These are phyloP conservation scores for Nomada ruficornis DNA, from an alignment of 2,888 invertebrate genomes.

Conservation along the genomic window DNA sequence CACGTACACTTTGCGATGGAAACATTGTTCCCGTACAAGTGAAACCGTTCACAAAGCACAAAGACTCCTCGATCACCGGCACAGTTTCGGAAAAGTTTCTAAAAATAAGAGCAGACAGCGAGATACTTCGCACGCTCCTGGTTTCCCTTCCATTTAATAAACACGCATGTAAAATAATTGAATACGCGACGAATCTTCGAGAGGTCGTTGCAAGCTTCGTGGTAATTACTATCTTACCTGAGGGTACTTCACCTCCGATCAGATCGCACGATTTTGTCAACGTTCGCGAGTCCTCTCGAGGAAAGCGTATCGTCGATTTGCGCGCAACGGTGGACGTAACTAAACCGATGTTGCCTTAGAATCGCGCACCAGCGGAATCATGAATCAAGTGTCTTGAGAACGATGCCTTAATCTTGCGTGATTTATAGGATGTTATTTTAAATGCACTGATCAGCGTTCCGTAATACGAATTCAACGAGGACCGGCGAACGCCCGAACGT, in stretches of 20 bases:
- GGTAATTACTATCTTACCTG: neutral
- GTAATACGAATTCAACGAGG: constrained; percentile 42
- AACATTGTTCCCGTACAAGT: too few relatives aligned
- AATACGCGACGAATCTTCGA: too few relatives aligned
- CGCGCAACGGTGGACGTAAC: constrained; percentile 6
- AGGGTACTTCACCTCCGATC: neutral
- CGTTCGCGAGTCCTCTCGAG: constrained; percentile 10
- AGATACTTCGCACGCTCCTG: too few relatives aligned
- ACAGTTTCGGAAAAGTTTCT: too few relatives aligned
- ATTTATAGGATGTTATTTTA: constrained; percentile 24
- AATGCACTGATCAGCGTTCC: constrained; percentile 42
- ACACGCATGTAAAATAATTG: too few relatives aligned
- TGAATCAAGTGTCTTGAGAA: constrained; percentile 73
- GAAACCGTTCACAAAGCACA: too few relatives aligned
- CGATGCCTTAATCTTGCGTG: constrained; percentile 67
- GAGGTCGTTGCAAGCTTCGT: too few relatives aligned
- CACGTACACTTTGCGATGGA: too few relatives aligned
- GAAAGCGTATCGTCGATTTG: constrained; percentile 3
- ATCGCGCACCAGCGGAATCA: constrained; percentile 58
- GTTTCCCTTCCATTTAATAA: too few relatives aligned
- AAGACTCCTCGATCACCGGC: too few relatives aligned
- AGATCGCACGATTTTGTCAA: neutral
- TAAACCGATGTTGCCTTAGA: constrained; percentile 74
- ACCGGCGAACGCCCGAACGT: constrained; percentile 51
- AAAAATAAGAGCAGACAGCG: too few relatives aligned